Base-by-base conservation (phyloP, 2,113 vertebrate species). In the Lagenorhynchus albirostris region DNA sequence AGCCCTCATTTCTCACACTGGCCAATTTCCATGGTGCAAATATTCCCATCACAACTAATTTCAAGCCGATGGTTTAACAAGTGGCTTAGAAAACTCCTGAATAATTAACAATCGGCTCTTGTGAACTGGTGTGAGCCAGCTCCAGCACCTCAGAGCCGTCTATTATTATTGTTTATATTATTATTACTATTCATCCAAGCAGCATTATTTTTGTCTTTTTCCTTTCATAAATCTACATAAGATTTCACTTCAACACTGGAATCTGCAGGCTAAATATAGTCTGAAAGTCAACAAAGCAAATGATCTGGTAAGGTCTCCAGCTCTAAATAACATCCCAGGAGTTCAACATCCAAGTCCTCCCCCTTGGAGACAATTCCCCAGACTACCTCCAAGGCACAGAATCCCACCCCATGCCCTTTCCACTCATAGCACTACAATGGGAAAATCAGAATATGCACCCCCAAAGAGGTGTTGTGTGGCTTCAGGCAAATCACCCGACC, bases 1-100 rank as follows among this genome's bases (percentile, higher is more conserved):
- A 33, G 29, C 3, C 0, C 47, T 17, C 8, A 20, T 23, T 18
- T 20, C 26, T 0, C 23, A 26, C 4, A 0, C 33, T 1, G 12
- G 29, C 50, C 36, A 13, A 6, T 68, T 71, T 41, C 60, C 38
- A 9, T 6, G 50, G 60, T 12, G 44, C 62, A 25, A 89, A 44
- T 31, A 50, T 21, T 67, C 53, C 70, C 33, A 17, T 60, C 7
- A 5, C 1, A 15, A 74, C 11, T 33, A 41, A 82, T 62, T 80
- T 68, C 83, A 55, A 58, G 44, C 73, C 29, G 13, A 6, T 47
- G 55, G n/a, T 8, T 36, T 84, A 65, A 44, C 50, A n/a, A 62
- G 38, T 26, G 63, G 58, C 58, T 95, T 73, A 50, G 33, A 41
- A 29, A 84, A 58, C 14, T 29, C 44, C 88, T 31, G 36, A 33